Evolutionary conservation across 2,888 invertebrate species (phyloP), one percentile per base, ranked within the genome.

Genomic region (Trichogramma evanescens): DNA sequence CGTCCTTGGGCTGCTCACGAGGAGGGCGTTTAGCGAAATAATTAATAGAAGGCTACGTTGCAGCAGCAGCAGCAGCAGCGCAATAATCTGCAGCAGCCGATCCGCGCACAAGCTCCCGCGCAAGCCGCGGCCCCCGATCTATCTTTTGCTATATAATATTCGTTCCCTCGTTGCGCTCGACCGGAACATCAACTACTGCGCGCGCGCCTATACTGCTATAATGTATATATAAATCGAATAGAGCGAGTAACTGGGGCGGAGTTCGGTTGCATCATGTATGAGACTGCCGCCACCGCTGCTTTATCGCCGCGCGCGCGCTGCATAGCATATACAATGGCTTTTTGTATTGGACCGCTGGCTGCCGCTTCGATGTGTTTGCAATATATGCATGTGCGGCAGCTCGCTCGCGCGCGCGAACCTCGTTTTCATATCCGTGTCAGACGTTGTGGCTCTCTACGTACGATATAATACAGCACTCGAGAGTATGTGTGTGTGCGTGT

Each of bases 211-310:
- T 46, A n/a, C 26, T 13, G 10, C n/a, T 10, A 10, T 5, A 6
- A 26, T 26, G 26, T 26, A 26, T 26, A 26, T 26, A 26, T 26
- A 26, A 26, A 26, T 26, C 26, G 26, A 26, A 26, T 48, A 7
- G 10, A 56, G 56, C 54, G 63, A 59, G 66, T 67, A 68, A 66
- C 65, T 65, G 61, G 67, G 67, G 67, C 66, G 66, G 68, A 67
- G 68, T 64, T 67, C 50, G 58, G 64, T 67, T 68, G 65, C 68
- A 66, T 68, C 68, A 68, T 56, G 43, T 40, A 49, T 8, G 43
- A 44, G n/a, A 38, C 44, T 54, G 44, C 40, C n/a, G 39, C n/a
- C 26, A 26, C 26, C 26, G 26, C 26, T 26, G 26, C 26, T 26
- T 26, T 26, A 26, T 26, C 26, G 26, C 26, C 26, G 26, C 26